These are phyloP conservation scores for Plebejus melissa DNA, from an alignment of 2,888 invertebrate genomes.

Conservation along the genomic window DNA sequence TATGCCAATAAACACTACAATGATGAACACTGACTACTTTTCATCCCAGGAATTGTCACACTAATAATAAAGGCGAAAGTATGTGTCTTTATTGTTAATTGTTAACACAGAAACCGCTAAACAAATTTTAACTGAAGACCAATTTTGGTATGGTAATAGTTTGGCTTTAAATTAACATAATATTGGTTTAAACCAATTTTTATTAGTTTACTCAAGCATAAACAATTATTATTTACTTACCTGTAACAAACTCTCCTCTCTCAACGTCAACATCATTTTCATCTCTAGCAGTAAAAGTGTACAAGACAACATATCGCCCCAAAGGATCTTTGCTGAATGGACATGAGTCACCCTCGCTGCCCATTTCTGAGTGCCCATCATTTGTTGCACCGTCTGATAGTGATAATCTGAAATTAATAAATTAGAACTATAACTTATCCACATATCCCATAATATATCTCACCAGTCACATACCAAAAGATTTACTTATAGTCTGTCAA, in stretches of 20 bases:
- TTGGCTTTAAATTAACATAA: background rate
- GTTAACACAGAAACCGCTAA: background rate
- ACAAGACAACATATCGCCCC: constrained; percentile 94
- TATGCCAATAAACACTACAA: too few species aligned
- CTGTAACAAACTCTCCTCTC: constrained; percentile 96
- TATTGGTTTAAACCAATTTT: background rate
- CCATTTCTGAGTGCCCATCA: constrained; percentile 70
- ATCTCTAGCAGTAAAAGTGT: constrained; percentile 94
- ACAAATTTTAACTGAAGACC: too few species aligned
- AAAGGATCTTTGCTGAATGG: constrained; percentile 90
- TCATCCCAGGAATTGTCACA: too few species aligned
- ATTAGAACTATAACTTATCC: background rate
- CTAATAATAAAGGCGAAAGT: too few species aligned
- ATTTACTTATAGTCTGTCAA: too few species aligned
- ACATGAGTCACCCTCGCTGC: constrained; percentile 80
- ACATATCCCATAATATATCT: too few species aligned
- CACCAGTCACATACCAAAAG: too few species aligned
- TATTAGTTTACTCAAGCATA: too few species aligned
- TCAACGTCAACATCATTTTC: constrained; percentile 97
- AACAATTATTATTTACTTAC: constrained; percentile 45
- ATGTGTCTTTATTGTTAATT: background rate
- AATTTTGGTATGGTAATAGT: background rate
- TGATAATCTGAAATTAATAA: constrained; percentile 50
- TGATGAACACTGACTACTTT: too few species aligned
- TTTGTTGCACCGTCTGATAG: constrained; percentile 69